phyloP scores from a whole-genome alignment of 1,140 invertebrate species.

The Mizuhopecten yessoensis region DNA sequence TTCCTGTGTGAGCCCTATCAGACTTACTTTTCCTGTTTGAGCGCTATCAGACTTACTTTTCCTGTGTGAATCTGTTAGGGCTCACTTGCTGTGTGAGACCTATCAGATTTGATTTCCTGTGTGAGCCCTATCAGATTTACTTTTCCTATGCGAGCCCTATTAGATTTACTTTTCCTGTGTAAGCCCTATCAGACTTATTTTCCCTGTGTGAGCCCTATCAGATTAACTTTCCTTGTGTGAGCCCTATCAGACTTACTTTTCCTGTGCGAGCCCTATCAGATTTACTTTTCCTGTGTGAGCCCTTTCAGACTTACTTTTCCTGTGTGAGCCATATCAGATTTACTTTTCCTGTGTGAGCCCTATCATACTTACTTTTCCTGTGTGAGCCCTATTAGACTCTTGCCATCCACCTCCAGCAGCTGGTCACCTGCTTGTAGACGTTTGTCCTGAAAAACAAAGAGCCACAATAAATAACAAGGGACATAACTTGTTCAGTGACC shows the following conservation, averaged over 20 bases:
- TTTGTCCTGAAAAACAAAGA: slow-evolving; percentile 76
- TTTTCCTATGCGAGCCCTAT: neutral
- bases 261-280: neutral
- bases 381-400: slow-evolving; percentile 97
- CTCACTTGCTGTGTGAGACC: neutral
- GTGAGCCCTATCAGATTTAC: neutral
- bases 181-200: neutral
- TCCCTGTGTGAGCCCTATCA: neutral
- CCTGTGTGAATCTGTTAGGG: too few species aligned
- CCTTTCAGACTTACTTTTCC: too few species aligned
- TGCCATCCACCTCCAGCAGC: slow-evolving; percentile 97
- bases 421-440: slow-evolving; percentile 98
- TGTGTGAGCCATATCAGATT: neutral
- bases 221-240: neutral
- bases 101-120: neutral
- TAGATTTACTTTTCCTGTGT: neutral
- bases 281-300: too few species aligned
- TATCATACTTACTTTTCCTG: slow-evolving; percentile 89
- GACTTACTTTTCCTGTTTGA: slow-evolving; percentile 95
- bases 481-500: too few species aligned
- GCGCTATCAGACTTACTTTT: slow-evolving; percentile 94
- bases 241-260: neutral
- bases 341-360: neutral
- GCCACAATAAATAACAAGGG: neutral
- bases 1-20: slow-evolving; percentile 98